Percentiles rank a stretch among this genome's conserved stretches.
Conservation (phyloP, 2,888 invertebrate species). For the Baccha elongata region DNA sequence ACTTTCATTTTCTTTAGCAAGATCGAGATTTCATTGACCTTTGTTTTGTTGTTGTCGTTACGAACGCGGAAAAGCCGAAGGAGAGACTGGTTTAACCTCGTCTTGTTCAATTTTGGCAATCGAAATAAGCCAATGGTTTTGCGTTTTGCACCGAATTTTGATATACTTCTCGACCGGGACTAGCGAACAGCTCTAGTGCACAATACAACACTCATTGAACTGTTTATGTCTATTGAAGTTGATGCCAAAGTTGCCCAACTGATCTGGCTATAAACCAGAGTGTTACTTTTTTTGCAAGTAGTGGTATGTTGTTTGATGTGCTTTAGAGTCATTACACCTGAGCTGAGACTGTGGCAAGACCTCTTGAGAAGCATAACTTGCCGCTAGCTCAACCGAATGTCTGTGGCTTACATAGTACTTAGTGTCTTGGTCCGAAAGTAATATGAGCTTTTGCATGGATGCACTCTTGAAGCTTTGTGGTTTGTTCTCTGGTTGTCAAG, state of each 20-base stretch:
- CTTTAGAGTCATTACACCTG: conserved; percentile 52
- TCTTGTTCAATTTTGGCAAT: conserved; percentile 46
- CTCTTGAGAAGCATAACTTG: conserved; percentile 44
- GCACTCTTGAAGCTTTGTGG: conserved; percentile 51
- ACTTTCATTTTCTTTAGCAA: conserved; percentile 69
- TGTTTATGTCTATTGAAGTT: conserved; percentile 62
- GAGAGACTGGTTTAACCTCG: conserved; percentile 18
- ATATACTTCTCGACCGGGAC: not conserved
- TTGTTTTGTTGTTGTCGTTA: conserved; percentile 17
- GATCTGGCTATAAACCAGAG: conserved; percentile 37
- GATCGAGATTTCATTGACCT: conserved; percentile 67
- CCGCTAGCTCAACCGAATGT: conserved; percentile 13
- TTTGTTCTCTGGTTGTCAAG: conserved; percentile 3
- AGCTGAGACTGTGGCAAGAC: conserved; percentile 46
- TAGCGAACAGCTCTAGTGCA: conserved; percentile 44
- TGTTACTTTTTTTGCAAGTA: conserved; percentile 36
- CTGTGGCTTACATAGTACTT: not conserved
- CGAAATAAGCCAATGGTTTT: conserved; percentile 30
- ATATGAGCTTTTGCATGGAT: conserved; percentile 49
- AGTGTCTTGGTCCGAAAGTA: not conserved
- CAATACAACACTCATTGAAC: conserved; percentile 59
- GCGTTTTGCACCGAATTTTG: conserved; percentile 4
- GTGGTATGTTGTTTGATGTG: conserved; percentile 31
- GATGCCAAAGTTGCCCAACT: conserved; percentile 62
- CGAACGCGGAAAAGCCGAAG: conserved; percentile 40